phyloP scores from a whole-genome alignment of 1,140 invertebrate species.

The Stenopsyche tienmushanensis region DNA sequence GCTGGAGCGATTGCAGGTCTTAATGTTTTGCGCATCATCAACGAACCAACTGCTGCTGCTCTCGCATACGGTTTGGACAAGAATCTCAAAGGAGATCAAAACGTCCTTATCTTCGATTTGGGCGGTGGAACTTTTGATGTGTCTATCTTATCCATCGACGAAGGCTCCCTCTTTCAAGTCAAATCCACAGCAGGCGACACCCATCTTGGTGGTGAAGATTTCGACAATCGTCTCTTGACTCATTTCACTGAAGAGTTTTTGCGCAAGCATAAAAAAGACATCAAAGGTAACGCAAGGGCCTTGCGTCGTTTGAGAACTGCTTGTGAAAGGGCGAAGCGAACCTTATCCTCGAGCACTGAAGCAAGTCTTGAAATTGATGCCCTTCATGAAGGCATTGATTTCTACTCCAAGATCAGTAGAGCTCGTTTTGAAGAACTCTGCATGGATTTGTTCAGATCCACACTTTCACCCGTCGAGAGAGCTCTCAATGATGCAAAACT shows the following conservation, averaged over 20 bases:
- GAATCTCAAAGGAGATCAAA: slow-evolving; percentile 77
- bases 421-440: slow-evolving; percentile 87
- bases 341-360: slow-evolving; percentile 66
- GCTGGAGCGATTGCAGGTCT: slow-evolving; percentile 74
- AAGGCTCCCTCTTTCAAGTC: slow-evolving; percentile 80
- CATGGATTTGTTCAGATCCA: slow-evolving; percentile 75
- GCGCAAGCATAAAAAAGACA: slow-evolving; percentile 79
- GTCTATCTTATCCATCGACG: slow-evolving; percentile 82
- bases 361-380: slow-evolving; percentile 75
- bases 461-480: slow-evolving; percentile 71
- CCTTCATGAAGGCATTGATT: slow-evolving; percentile 77
- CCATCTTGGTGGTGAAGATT: slow-evolving; percentile 76
- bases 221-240: slow-evolving; percentile 80
- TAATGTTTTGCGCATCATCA: slow-evolving; percentile 83
- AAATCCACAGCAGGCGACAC: slow-evolving; percentile 77
- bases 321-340: slow-evolving; percentile 71
- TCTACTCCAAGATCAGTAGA: slow-evolving; percentile 81
- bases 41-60: slow-evolving; percentile 80
- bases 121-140: slow-evolving; percentile 83
- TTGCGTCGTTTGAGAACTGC: slow-evolving; percentile 74
- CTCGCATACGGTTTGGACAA: slow-evolving; percentile 84
- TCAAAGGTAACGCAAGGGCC: slow-evolving; percentile 72
- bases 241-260: slow-evolving; percentile 80
- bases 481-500: slow-evolving; percentile 74
- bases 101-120: slow-evolving; percentile 73